Evolutionary conservation across 2,113 vertebrate species (phyloP), one percentile per base, ranked within the genome.

Genomic region (Nothocercus nigrocapillus): DNA sequence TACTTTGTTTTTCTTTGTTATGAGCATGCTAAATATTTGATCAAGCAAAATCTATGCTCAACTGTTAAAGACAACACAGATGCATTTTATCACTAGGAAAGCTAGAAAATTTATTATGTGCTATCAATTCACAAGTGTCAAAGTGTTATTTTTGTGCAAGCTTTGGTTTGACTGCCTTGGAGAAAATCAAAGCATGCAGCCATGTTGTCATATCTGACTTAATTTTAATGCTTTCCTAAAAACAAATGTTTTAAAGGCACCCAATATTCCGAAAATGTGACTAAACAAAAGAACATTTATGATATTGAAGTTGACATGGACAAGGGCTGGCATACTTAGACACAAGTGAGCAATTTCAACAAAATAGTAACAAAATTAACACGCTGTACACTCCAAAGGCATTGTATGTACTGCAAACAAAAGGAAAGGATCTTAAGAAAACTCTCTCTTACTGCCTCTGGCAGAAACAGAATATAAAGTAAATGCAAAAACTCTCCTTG

Each of bases 251-350:
- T 34, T 62, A 68, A 94, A 79, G 67, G 24, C 47, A 91, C 2
- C 6, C 16, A 11, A 59, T 88, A 54, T 42, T 72, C 13, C 45
- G 20, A 47, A 47, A 47, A 47, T 20, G 45, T 66, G 63, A 17
- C 63, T 28, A 44, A 66, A 13, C 25, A 21, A 17, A 42, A 20
- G 27, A 40, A 66, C 27, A 12, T 73, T 72, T 25, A 11, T 54
- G 76, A 70, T 19, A 85, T 13, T 0, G 0, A 94, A 82, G 75
- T 0, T 85, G n/a, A 85, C 11, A 68, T 85, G 25, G 5, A 42
- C 45, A 69, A 34, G 16, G 20, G 25, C 25, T 89, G 38, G 68
- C 38, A 72, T 58, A 69, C 14, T 24, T 79, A 62, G 59, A 9
- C 66, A 68, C 14, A 82, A 21, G 18, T 7, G 78, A 72, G 44